Base-by-base conservation (phyloP, 2,113 vertebrate genomes). In the Elanus axillaris region DNA sequence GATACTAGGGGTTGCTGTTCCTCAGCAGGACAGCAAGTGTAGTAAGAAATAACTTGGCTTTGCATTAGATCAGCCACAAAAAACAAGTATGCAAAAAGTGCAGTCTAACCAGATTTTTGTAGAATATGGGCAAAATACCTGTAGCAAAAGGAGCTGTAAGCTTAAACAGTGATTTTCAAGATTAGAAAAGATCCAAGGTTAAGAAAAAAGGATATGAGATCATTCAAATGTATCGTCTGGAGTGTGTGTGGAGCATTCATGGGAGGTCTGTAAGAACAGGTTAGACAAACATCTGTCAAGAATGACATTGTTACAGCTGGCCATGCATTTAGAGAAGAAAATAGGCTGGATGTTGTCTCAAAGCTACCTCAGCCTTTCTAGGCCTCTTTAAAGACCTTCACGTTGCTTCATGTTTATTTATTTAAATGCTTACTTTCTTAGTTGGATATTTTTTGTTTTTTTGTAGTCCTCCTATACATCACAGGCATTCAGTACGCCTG, bases 121-220 rank as follows among this genome's bases (percentile, higher is more conserved):
- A 58, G 20, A 11, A 55, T 75, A 76, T 9, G 17, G 5, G 15
- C 23, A 66, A 83, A 93, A 92, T 47, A 64, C 53, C 42, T 53
- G 16, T 31, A 31, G 52, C 52, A 31, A 29, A 53, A 80, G 38
- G 36, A 93, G 13, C 50, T 6, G 2, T 42, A 79, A 67, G 5
- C 27, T 50, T 67, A 36, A 86, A 34, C 20, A 60, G 40, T 43
- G 36, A 86, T 90, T 88, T 79, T 78, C 56, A 78, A 90, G 88
- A 90, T 82, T 43, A 64, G 40, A 79, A 90, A 89, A 56, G 43
- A 76, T 88, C 38, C 27, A 85, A 29, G 23, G 40, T 72, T 75
- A 92, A 90, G 83, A 86, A 78, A 82, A 79, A 69, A 81, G 81
- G 69, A 71, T 94, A 92, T 90, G 92, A 89, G 43, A 85, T 52